A percentile compares a stretch with the other conserved stretches of the same genome.
phyloP scores from a whole-genome alignment of 2,113 vertebrate genomes.

The Desmodus rotundus region DNA sequence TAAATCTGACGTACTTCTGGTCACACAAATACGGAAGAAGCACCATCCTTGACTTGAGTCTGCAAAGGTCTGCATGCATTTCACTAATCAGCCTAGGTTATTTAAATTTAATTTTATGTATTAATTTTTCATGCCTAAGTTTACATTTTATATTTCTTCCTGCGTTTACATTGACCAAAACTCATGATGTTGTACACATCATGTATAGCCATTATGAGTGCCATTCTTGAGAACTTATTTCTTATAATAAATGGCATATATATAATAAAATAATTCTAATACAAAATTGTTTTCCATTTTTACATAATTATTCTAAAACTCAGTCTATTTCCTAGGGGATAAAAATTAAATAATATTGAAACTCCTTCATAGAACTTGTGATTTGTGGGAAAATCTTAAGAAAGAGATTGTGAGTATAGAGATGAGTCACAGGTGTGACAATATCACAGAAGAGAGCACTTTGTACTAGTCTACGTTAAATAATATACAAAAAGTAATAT shows the following conservation, averaged over 20 bases:
- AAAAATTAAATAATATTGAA: not conserved
- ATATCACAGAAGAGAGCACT: not conserved
- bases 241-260: not conserved
- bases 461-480: not conserved
- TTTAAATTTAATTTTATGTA: not conserved
- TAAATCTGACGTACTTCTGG: not conserved
- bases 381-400: not conserved
- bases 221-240: not conserved
- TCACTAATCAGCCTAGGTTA: not conserved
- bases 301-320: not conserved
- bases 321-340: not conserved
- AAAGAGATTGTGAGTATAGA: not conserved
- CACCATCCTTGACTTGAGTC: constrained; percentile 1
- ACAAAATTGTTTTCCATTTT: not conserved
- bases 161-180: constrained; percentile 6
- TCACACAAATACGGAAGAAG: constrained; percentile 5
- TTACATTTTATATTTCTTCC: not conserved
- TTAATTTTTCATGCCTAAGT: constrained; percentile 23
- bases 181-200: not conserved
- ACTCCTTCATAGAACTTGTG: not conserved
- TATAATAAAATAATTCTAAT: not conserved
- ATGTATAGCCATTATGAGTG: not conserved
- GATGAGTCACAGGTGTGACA: not conserved
- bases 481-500: not conserved
- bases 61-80: not conserved